phyloP scores from a whole-genome alignment of 2,113 vertebrate species.

The Proteles cristata region DNA sequence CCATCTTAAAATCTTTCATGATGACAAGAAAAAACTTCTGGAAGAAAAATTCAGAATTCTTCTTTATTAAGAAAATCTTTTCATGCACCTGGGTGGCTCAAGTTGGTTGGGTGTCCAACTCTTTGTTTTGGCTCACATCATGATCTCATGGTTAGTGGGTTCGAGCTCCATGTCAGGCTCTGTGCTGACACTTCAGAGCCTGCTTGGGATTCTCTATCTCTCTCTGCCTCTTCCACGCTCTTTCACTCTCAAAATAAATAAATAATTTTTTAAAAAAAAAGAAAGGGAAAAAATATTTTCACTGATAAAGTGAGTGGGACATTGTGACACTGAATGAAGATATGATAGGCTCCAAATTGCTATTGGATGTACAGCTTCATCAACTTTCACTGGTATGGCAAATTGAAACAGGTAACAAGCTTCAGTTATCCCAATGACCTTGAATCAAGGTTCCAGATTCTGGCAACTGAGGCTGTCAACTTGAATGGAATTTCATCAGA shows the following conservation, averaged over 20 bases:
- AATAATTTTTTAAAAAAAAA: too few species aligned
- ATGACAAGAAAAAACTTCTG: neutral
- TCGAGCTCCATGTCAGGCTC: too few species aligned
- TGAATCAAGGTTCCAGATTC: neutral
- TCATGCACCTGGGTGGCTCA: too few species aligned
- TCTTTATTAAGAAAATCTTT: neutral
- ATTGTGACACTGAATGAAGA: neutral
- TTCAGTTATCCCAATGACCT: neutral
- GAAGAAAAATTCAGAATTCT: neutral
- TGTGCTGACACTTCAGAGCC: too few species aligned
- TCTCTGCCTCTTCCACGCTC: too few species aligned
- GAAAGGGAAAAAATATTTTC: neutral
- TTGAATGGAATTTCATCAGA: neutral
- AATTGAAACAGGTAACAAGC: neutral
- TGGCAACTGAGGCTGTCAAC: neutral
- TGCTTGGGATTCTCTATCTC: too few species aligned
- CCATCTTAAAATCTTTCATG: neutral
- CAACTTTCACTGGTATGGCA: fast-evolving
- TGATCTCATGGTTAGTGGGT: too few species aligned
- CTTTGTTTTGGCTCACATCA: too few species aligned
- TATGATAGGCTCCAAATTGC: neutral
- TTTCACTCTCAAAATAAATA: too few species aligned
- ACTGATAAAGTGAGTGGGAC: neutral
- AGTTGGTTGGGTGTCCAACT: too few species aligned
- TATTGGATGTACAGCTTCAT: neutral